Percentiles rank a stretch among this genome's conserved stretches.
Conservation (phyloP, 2,797 vertebrate genomes). For the Danio choprae region DNA sequence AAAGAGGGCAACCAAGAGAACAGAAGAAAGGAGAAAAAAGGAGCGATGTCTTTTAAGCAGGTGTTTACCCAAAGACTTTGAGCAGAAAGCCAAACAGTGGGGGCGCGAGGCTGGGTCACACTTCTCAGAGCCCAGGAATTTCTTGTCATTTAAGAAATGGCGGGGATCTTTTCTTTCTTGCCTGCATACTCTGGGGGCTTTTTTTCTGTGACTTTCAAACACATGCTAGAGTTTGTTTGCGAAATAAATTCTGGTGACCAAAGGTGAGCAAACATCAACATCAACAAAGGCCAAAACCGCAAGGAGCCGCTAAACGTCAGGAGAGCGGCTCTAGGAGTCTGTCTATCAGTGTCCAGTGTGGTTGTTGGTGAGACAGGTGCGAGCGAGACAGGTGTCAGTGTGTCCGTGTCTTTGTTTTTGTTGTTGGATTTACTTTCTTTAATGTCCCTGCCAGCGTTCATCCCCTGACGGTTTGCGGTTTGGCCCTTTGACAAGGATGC, state of each 20-base stretch:
- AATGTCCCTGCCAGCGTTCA: conserved; percentile 68
- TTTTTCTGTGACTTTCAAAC: conserved; percentile 55
- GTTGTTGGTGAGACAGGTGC: conserved; percentile 67
- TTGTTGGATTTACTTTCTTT: conserved; percentile 74
- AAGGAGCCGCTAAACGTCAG: conserved; percentile 1
- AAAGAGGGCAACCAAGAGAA: conserved; percentile 58
- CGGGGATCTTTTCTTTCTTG: conserved; percentile 17
- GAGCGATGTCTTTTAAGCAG: conserved; percentile 64
- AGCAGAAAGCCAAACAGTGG: conserved; percentile 80
- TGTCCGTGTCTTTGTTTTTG: conserved; percentile 71
- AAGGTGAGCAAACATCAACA: conserved; percentile 31
- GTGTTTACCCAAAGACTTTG: conserved; percentile 76
- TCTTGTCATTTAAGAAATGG: conserved; percentile 38
- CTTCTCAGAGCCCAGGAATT: conserved; percentile 53
- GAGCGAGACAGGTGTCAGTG: conserved; percentile 68
- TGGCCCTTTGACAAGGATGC: conserved; percentile 55
- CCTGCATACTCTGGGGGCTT: conserved; percentile 27
- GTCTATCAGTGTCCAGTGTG: conserved; percentile 63
- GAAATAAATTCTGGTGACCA: conserved; percentile 33
- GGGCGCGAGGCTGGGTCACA: conserved; percentile 63
- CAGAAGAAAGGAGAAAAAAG: conserved; percentile 4
- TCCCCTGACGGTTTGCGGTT: conserved; percentile 41
- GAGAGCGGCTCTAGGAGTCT: conserved; percentile 59
- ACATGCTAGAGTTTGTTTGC: conserved; percentile 28
- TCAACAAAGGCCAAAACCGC: conserved; percentile 34